phyloP scores from a whole-genome alignment of 2,113 vertebrate species.

The Danio rerio region GRCz12tu NC_133182.1:17725501-17726000 shows the following conservation, averaged over 20 bases:
- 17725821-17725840: conserved; percentile 73
- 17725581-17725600: conserved; percentile 58
- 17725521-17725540: conserved; percentile 43
- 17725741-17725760: conserved; percentile 12
- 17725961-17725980: conserved; percentile 68
- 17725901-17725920: conserved; percentile 55
- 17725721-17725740: conserved; percentile 56
- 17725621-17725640: conserved; percentile 66
- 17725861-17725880: conserved; percentile 76
- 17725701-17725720: conserved; percentile 70
- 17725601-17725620: conserved; percentile 40
- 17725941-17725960: conserved; percentile 66
- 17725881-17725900: conserved; percentile 60
- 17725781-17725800: conserved; percentile 9
- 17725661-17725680: conserved; percentile 31
- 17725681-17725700: conserved; percentile 47
- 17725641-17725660: conserved; percentile 79
- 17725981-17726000: conserved; percentile 54
- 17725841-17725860: conserved; percentile 68
- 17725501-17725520: conserved; percentile 65
- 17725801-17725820: conserved; percentile 56
- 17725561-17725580: conserved; percentile 48
- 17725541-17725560: conserved; percentile 28
- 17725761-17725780: conserved; percentile 5
- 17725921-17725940: conserved; percentile 64